phyloP scores from a whole-genome alignment of 2,113 vertebrate genomes.

The Zeus faber region DNA sequence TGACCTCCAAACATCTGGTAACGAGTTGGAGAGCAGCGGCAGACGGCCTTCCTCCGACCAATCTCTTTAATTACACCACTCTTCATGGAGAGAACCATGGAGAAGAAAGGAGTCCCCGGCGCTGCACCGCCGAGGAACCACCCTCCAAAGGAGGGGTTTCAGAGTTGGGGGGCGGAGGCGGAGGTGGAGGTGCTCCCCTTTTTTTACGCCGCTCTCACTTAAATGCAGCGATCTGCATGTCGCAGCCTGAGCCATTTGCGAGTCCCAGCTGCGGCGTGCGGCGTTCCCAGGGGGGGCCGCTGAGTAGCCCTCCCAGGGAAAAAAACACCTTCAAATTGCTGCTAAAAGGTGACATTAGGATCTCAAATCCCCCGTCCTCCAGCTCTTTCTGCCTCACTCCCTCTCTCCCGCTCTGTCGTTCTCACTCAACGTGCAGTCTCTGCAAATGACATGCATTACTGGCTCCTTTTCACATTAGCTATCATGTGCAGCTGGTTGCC shows the following conservation, averaged over 20 bases:
- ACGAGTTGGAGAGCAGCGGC: constrained; percentile 45
- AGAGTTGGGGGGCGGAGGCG: not conserved
- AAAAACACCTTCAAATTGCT: constrained; percentile 60
- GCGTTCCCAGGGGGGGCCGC: constrained; percentile 37
- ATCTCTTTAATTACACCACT: constrained; percentile 50
- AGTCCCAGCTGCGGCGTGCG: constrained; percentile 31
- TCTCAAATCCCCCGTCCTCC: constrained; percentile 44
- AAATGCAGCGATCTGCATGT: constrained; percentile 16
- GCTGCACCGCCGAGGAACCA: not conserved
- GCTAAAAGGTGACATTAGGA: constrained; percentile 70
- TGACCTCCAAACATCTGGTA: constrained; percentile 61
- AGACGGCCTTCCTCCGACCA: constrained; percentile 16
- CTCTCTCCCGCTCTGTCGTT: constrained; percentile 11
- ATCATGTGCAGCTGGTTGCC: constrained; percentile 49
- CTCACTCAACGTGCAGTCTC: constrained; percentile 45
- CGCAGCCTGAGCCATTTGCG: constrained; percentile 31
- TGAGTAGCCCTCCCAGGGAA: constrained; percentile 42
- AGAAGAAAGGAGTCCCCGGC: constrained; percentile 4
- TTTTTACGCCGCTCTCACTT: too few relatives aligned
- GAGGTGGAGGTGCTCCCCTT: not conserved
- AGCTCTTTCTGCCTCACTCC: constrained; percentile 11
- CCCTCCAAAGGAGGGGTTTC: not conserved
- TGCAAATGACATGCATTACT: constrained; percentile 50
- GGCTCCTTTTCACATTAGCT: constrained; percentile 49
- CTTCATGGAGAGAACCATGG: constrained; percentile 29